Evolutionary conservation across 1,140 invertebrate genomes (phyloP).

Genomic region (Hylaeus volcanicus): DNA sequence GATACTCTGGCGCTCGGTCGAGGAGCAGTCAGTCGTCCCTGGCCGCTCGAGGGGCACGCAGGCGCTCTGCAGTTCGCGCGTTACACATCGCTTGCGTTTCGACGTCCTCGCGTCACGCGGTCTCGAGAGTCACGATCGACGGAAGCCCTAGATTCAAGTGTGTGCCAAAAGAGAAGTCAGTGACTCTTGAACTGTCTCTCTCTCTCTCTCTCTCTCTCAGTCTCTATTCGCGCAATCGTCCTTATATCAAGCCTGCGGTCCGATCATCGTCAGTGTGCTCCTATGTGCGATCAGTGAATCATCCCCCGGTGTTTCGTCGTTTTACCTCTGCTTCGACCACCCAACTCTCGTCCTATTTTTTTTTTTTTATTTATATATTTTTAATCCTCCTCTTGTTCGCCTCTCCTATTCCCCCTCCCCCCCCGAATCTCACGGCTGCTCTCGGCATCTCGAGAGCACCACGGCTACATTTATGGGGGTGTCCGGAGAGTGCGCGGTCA

Average conservation of each 20-base stretch:
- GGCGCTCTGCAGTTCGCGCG: conserved; percentile 12
- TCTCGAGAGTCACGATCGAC: neutral
- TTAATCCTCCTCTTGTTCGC: neutral
- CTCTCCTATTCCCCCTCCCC: neutral
- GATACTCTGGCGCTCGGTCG: conserved; percentile 68
- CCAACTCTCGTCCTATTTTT: too few relatives aligned
- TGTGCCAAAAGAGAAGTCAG: conserved; percentile 24
- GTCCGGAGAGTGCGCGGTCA: conserved; percentile 77
- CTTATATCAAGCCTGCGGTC: too few relatives aligned
- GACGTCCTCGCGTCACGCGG: conserved; percentile 56
- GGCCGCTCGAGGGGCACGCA: conserved; percentile 66
- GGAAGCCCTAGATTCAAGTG: neutral
- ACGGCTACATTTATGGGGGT: conserved; percentile 77
- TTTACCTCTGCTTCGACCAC: too few relatives aligned
- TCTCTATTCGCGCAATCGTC: neutral
- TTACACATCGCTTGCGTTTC: conserved; percentile 18
- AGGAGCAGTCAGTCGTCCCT: conserved; percentile 73
- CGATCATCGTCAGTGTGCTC: conserved; percentile 24
- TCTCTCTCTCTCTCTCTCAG: neutral
- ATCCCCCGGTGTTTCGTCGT: conserved; percentile 19
- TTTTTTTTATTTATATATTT: too few relatives aligned
- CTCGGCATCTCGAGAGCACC: conserved; percentile 50
- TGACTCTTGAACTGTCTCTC: neutral
- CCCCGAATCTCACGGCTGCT: conserved; percentile 15
- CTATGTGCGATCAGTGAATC: conserved; percentile 46